Evolutionary conservation across 2,113 vertebrate species (phyloP), one percentile per base, ranked within the genome.

Genomic region (Etheostoma spectabile): DNA sequence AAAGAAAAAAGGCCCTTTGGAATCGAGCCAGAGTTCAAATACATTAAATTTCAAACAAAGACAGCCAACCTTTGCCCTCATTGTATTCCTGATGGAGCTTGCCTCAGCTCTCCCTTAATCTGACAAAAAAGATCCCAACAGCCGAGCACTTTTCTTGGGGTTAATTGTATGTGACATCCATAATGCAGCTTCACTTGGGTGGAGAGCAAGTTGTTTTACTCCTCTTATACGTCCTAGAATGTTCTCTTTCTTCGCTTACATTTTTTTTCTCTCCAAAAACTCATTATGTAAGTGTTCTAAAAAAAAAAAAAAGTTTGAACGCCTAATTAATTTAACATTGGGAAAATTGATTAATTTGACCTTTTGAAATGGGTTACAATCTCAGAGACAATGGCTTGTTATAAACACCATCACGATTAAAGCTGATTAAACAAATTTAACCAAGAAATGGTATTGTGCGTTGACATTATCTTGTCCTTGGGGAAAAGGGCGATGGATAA

Each of bases 141-240:
- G 75, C 81, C 83, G 66, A 80, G 83, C 74, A 77, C 69, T 86
- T 88, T 83, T 61, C 70, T 79, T 16, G 12, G 57, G 86, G 92
- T 93, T 93, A 91, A 92, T 91, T 92, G 85, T 87, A 90, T 67
- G 74, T 89, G 86, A 90, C 88, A 90, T 89, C 68, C 57, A 78
- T 88, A 84, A 83, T 81, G 53, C 68, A 63, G 72, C 69, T 79
- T 70, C 15, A 19, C 19, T 42, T 21, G 38, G 67, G 33, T 64
- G 53, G 11, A 73, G 65, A 83, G 74, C 45, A 24, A 74, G 55
- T 69, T 77, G 63, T 76, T 68, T 77, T 24, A 75, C 48, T 86
- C 55, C 6, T 38, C 15, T 52, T 60, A 14, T 30, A 61, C 72
- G 14, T 60, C 74, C 2, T 33, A 35, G 15, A 76, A 64, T 49